Evolutionary conservation across 2,113 vertebrate genomes (phyloP).

Genomic region (Psilopsiagon aurifrons): DNA sequence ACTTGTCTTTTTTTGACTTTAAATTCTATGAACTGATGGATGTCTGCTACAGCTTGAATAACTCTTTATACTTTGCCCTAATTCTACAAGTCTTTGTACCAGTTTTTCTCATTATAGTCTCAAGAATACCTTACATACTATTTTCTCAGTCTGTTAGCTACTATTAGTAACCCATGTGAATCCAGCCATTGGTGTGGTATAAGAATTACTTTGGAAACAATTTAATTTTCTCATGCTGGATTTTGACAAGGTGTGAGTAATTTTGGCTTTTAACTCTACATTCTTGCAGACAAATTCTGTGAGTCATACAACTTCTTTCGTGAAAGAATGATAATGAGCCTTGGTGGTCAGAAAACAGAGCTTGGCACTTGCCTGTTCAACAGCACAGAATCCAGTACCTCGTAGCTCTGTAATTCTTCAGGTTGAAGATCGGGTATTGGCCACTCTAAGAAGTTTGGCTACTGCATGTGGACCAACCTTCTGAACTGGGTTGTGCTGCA

Average conservation of each 20-base stretch:
- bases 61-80: slow-evolving; percentile 46
- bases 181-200: not conserved
- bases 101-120: slow-evolving; percentile 53
- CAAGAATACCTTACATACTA: slow-evolving; percentile 35
- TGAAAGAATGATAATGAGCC: not conserved
- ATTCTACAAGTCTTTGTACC: slow-evolving; percentile 44
- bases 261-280: not conserved
- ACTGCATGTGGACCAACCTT: not conserved
- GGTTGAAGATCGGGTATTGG: not conserved
- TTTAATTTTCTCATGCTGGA: not conserved
- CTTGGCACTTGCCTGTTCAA: not conserved
- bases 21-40: slow-evolving; percentile 13
- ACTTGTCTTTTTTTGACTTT: slow-evolving; percentile 4
- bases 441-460: not conserved
- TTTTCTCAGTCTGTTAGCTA: not conserved
- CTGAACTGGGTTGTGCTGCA: not conserved
- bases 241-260: not conserved
- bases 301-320: not conserved
- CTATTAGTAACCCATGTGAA: not conserved
- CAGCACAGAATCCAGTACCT: not conserved
- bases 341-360: not conserved
- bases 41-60: slow-evolving; percentile 36
- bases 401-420: not conserved
- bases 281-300: not conserved
- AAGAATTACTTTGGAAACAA: slow-evolving; percentile 1